Evolutionary conservation across 2,888 invertebrate species (phyloP).

Genomic region (Gymnoscelis rufifasciata): DNA sequence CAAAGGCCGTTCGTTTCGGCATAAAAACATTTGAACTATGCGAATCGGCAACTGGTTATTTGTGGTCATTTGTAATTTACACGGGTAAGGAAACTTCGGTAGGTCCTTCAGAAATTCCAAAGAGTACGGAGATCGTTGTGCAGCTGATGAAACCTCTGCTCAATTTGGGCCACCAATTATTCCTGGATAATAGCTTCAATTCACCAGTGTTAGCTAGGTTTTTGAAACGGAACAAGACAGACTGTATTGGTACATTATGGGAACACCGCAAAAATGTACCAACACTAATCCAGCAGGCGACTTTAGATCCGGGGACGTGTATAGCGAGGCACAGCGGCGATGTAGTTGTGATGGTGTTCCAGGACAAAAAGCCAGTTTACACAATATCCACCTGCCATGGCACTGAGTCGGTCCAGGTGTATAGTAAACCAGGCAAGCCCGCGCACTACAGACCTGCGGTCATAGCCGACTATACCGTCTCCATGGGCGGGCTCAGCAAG

Average conservation of each 20-base stretch:
- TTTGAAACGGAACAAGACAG: background rate
- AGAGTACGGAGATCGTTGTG: background rate
- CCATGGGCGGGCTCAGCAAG: background rate
- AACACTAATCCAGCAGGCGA: background rate
- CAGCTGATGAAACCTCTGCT: background rate
- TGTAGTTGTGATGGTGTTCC: background rate
- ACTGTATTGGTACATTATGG: background rate
- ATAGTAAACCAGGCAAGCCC: background rate
- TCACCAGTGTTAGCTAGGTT: background rate
- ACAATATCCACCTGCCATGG: background rate
- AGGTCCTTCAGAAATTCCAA: background rate
- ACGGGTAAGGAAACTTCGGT: background rate
- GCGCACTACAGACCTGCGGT: background rate
- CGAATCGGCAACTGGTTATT: background rate
- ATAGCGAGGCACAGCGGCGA: background rate
- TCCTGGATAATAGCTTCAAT: background rate
- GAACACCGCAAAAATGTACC: background rate
- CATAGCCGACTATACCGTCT: background rate
- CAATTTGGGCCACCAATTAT: background rate
- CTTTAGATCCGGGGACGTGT: background rate
- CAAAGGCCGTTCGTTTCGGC: background rate
- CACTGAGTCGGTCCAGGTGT: background rate
- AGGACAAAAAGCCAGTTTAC: background rate
- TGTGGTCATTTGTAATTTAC: background rate
- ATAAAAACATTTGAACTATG: background rate